Evolutionary conservation across 1,140 invertebrate species (phyloP).

Genomic region (Papilio xuthus): DNA sequence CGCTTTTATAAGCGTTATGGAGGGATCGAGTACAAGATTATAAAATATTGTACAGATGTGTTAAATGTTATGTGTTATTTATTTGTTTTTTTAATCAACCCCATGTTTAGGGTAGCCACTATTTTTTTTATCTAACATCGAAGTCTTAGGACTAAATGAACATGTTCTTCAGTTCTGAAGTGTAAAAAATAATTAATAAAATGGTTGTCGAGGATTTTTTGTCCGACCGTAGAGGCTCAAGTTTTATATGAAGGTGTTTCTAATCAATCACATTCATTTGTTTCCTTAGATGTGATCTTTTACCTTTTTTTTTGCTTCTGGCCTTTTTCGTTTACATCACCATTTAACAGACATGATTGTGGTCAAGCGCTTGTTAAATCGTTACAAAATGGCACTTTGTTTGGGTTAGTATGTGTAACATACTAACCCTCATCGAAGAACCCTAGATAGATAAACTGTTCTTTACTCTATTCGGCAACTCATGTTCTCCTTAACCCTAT

Average conservation of each 20-base stretch:
- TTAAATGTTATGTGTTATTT: constrained; percentile 57
- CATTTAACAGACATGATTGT: not conserved
- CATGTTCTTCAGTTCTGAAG: not conserved
- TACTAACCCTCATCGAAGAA: no score
- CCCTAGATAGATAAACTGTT: not conserved
- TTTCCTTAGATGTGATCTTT: no score
- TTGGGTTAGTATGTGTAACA: not conserved
- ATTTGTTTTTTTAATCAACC: constrained; percentile 42
- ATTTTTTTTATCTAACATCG: not conserved
- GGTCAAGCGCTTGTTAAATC: not conserved
- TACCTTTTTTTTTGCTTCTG: no score
- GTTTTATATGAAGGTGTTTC: no score
- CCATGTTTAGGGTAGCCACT: constrained; percentile 22
- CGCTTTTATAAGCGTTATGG: constrained; percentile 39
- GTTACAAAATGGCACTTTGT: not conserved
- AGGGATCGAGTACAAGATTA: constrained; percentile 55
- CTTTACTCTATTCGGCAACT: no score
- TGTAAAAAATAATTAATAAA: not conserved
- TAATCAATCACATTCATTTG: no score
- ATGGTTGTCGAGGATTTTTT: not conserved
- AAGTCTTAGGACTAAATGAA: no score
- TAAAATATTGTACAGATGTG: constrained; percentile 61
- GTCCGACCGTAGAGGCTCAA: not conserved
- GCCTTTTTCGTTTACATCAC: no score
- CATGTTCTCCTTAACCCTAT: not conserved